Conservation (phyloP, 2,113 vertebrate species). For the Bathybates hornii region DNA sequence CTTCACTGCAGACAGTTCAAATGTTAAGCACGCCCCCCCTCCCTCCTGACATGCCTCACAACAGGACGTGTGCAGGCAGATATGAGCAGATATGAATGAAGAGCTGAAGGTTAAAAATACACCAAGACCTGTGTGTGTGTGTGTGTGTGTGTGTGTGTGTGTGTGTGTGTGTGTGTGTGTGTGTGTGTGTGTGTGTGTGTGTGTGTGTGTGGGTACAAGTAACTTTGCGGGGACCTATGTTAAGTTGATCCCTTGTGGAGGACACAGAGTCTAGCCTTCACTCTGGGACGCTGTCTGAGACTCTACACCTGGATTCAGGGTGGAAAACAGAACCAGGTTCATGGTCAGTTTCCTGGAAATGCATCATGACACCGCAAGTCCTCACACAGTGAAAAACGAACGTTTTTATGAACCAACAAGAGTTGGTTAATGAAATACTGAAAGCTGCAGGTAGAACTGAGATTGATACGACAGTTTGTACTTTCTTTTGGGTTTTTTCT, state of each 20-base stretch:
- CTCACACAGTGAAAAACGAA: background rate
- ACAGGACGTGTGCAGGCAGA: background rate
- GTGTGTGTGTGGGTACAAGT: rapidly evolving
- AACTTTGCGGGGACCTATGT: background rate
- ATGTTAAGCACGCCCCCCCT: background rate
- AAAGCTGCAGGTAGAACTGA: background rate
- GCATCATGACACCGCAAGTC: background rate
- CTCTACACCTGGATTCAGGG: background rate
- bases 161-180: too few relatives aligned
- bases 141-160: too few relatives aligned
- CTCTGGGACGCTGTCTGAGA: background rate
- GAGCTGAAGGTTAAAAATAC: background rate
- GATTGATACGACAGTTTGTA: background rate
- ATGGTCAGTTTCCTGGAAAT: background rate
- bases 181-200: too few relatives aligned
- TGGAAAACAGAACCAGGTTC: background rate
- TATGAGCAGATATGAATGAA: background rate
- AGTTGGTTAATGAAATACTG: background rate
- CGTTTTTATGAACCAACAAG: rapidly evolving
- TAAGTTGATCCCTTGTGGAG: background rate
- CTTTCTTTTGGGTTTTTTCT: background rate
- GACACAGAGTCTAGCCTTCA: rapidly evolving
- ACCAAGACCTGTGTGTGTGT: too few relatives aligned
- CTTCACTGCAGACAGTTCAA: background rate
- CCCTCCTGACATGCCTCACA: too few relatives aligned